Evolutionary conservation across 2,113 vertebrate genomes (phyloP).

Genomic region (Leptosomus discolor): DNA sequence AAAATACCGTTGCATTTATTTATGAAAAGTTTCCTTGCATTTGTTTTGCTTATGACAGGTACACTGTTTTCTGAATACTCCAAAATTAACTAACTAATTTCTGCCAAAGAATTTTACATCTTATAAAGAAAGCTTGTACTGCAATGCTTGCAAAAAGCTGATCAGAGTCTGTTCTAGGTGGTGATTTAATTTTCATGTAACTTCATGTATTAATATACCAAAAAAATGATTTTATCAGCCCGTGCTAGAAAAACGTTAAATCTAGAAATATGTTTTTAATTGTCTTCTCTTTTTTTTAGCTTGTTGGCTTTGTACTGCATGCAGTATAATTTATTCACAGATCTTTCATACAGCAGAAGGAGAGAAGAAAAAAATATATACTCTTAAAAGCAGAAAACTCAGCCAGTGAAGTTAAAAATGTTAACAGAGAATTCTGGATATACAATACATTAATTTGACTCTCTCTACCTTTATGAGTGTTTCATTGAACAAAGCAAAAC

Average conservation of each 20-base stretch:
- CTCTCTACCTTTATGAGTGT: background rate
- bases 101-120: background rate
- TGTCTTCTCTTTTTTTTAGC: fast-evolving
- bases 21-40: background rate
- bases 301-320: background rate
- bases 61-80: background rate
- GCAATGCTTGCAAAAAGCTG: background rate
- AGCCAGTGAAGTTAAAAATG: background rate
- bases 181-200: background rate
- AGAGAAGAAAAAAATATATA: background rate
- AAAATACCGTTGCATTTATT: background rate
- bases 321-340: too few species aligned
- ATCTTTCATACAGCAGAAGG: background rate
- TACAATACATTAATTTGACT: background rate
- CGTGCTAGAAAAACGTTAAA: background rate
- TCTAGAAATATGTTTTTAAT: background rate
- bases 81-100: background rate
- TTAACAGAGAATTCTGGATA: background rate
- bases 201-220: background rate
- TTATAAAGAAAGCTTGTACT: background rate
- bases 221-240: background rate
- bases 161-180: background rate
- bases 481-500: background rate
- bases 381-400: background rate
- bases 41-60: background rate